Evolutionary conservation across 35 echinoderm and acorn worm species (phyloP), one percentile per base, ranked within the genome.

Genomic region (Antedon bifida): DNA sequence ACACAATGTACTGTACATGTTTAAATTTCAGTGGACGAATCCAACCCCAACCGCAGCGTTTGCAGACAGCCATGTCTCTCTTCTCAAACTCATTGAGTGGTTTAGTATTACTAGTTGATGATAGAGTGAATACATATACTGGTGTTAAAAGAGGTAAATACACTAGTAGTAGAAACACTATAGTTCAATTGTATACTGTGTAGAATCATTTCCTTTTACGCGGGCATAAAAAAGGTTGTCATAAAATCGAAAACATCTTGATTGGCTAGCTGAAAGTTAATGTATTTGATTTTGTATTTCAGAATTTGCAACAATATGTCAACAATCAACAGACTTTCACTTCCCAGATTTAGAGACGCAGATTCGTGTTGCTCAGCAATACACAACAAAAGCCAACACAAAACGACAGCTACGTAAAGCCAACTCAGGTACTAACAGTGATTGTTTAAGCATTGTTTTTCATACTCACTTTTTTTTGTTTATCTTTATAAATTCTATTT

Each of bases 301-400:
- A 97, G 94, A 97, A 42, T 97, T 97, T 97, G 94, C 94, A 3
- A 86, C 83, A 32, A 87, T 97, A 74, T 97, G 94, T 80, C 94
- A 97, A 87, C 94, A 97, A 77, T 97, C 94, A 31, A 97, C 94
- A 73, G 94, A 97, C 78, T 97, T 97, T 78, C 94, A 97, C 44
- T 97, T 97, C 29, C 90, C 94, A 29, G 94, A 97, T 78, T 78
- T 97, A 74, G 94, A 97, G 32, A 97, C 94, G 29, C 94, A 97
- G 80, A 75, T 97, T 0, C 36, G 94, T 1, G 90, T 97, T 19
- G 89, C 92, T 21, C 94, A 97, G 39, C 94, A 97, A 79, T 84
- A 86, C 74, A 90, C 87, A 29, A 75, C 87, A 36, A 84, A 87
- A 39, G 94, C 88, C 33, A 97, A 97, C 45, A 81, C 83, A 83